A percentile compares a stretch with the other conserved stretches of the same genome.
These are phyloP conservation scores for Catharus bicknelli DNA, from an alignment of 2,113 vertebrate genomes.

Conservation along the genomic window DNA sequence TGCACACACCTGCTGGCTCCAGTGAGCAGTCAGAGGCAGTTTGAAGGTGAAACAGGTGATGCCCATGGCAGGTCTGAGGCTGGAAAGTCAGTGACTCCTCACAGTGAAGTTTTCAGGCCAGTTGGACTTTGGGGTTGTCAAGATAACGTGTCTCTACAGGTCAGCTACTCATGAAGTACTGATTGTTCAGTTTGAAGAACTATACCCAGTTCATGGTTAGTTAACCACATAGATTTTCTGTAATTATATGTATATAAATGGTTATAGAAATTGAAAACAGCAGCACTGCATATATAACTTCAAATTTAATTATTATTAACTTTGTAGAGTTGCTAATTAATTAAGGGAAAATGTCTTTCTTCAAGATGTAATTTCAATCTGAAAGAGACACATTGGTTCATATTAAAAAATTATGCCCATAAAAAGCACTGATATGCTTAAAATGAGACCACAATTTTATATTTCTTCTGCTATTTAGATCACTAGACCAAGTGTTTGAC, in stretches of 20 bases:
- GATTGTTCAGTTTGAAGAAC: neutral
- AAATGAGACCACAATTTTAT: neutral
- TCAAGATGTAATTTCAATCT: neutral
- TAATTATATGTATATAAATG: neutral
- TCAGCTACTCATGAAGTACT: neutral
- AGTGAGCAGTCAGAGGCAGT: rapidly evolving
- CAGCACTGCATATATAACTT: neutral
- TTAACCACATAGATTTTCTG: neutral
- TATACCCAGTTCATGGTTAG: neutral
- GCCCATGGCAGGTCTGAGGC: neutral
- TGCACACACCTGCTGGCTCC: neutral
- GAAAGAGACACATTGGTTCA: neutral
- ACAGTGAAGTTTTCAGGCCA: neutral
- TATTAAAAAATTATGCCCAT: neutral
- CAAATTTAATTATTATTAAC: neutral
- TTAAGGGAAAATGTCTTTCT: neutral
- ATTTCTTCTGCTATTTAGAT: neutral
- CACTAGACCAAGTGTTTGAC: neutral
- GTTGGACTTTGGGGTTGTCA: neutral
- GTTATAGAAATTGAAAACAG: neutral
- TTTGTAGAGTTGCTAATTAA: neutral
- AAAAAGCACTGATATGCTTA: neutral
- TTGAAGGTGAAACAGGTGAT: neutral
- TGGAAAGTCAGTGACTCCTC: neutral
- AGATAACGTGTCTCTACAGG: neutral